Base-by-base conservation (phyloP, 2,113 vertebrate species). In the Catharus fuscescens region DNA sequence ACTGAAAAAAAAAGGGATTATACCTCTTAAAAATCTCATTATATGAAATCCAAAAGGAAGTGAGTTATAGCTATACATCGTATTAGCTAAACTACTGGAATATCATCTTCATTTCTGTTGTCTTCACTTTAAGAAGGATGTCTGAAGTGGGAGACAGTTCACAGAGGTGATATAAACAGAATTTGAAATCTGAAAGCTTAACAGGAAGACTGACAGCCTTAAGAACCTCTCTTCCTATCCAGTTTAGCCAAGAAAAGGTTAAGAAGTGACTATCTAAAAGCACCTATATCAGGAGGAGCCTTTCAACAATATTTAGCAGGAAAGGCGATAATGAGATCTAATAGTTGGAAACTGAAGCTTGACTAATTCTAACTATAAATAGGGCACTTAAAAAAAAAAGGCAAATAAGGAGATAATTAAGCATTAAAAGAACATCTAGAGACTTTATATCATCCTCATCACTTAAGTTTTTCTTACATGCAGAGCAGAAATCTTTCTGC, bases 341-440 rank as follows among this genome's bases (percentile, higher is more conserved):
- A 96, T 97, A 93, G 94, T 94, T 96, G 73, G 88, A 96, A 96
- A 93, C 79, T 72, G 93, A 96, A 96, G 92, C 90, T 91, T 78
- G 65, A 95, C 88, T 93, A 95, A 97, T 96, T 94, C 90, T 92
- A 96, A 96, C 95, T 94, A 97, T 96, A 96, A 97, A 97, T 93
- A 96, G 95, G 92, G 34, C 88, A 93, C 86, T 96, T 81, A 34
- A 86, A 92, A 96, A 40, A 38, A 93, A 92, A 91, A 69, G 79
- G 79, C 60, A 95, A 96, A 88, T 90, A 96, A 70, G 88, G 65
- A 95, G 80, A 86, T 96, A 96, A 97, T 97, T 94, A 96, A 88
- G 88, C 88, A 93, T 56, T 88, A 71, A 92, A 94, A 82, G 76
- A 97, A 95, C 92, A 93, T 71, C 56, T 81, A 84, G 72, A 86